phyloP scores from a whole-genome alignment of 2,797 vertebrate species.

The Trematomus bernacchii region DNA sequence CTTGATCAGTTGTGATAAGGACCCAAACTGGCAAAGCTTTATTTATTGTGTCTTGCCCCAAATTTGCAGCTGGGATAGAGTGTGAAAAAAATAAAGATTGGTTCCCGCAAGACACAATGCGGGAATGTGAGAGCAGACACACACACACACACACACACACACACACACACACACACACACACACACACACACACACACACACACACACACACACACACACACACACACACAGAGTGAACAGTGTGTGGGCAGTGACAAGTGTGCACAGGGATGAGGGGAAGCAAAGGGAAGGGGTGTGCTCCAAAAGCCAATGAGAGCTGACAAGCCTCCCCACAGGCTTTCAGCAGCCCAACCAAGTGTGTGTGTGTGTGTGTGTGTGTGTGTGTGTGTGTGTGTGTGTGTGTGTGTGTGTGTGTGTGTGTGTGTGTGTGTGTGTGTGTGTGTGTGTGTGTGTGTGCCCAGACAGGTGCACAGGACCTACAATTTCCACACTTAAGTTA shows the following conservation, averaged over 20 bases:
- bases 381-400: neutral
- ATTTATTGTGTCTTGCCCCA: too few species aligned
- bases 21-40: too few species aligned
- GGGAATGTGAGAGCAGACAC: neutral
- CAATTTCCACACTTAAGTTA: too few species aligned
- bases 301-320: slow-evolving; percentile 63
- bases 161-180: too few species aligned
- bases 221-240: too few species aligned
- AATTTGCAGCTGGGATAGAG: too few species aligned
- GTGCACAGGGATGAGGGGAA: slow-evolving; percentile 29
- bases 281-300: slow-evolving; percentile 30
- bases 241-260: slow-evolving; percentile 57
- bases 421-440: neutral
- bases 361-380: neutral
- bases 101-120: too few species aligned
- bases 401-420: neutral
- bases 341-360: slow-evolving; percentile 20
- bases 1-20: too few species aligned
- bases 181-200: too few species aligned
- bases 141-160: neutral
- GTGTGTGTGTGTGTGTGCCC: neutral
- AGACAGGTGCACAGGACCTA: too few species aligned
- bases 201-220: neutral
- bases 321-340: slow-evolving; percentile 54
- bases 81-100: too few species aligned